Base-by-base conservation (phyloP, 2,888 invertebrate species). In the Sturmia bella region DNA sequence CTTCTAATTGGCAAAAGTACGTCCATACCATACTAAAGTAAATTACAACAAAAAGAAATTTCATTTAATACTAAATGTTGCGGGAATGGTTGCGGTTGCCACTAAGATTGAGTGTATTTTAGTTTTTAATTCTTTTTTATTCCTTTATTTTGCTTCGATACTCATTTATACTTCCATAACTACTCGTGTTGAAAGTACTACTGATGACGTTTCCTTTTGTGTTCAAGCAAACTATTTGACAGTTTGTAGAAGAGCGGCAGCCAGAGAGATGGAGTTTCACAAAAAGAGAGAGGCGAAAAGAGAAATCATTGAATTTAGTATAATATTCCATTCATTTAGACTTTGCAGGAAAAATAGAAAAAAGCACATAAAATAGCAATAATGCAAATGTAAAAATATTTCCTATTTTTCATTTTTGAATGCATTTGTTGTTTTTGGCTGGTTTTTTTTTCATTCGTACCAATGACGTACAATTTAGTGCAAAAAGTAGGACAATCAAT, bases 401-500 rank as follows among this genome's bases (percentile, higher is more conserved):
- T 69, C 39, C 19, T 63, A 41, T 45, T 43, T 57, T 39, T 37
- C 12, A 19, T 41, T 69, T 39, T 61, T 43, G 57, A 15, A 37
- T 15, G 12, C 37, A 56, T 21, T 41, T 24, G 27, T 37, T 57
- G 13, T 24, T 57, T 17, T 41, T 45, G 12, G 56, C 43, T 56
- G 32, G 32, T 4, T n/a, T 27, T 43, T 66, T 45, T 45, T 48
- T 37, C 13, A 56, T 64, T 50, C 37, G 45, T 77, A 68, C 69
- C 70, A 78, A 84, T 80, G 83, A 80, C 78, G 83, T 83, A 66
- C 66, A 81, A 72, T 72, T 68, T 70, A 56, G 61, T 72, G 61
- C 69, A 80, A 84, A 85, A 86, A 86, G 85, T 86, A 83, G 87
- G 87, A 86, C 87, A 87, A 86, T 86, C 87, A 87, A 86, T 86